A percentile compares a stretch with the other conserved stretches of the same genome.
phyloP scores from a whole-genome alignment of 2,797 vertebrate species.

The Balearica regulorum region DNA sequence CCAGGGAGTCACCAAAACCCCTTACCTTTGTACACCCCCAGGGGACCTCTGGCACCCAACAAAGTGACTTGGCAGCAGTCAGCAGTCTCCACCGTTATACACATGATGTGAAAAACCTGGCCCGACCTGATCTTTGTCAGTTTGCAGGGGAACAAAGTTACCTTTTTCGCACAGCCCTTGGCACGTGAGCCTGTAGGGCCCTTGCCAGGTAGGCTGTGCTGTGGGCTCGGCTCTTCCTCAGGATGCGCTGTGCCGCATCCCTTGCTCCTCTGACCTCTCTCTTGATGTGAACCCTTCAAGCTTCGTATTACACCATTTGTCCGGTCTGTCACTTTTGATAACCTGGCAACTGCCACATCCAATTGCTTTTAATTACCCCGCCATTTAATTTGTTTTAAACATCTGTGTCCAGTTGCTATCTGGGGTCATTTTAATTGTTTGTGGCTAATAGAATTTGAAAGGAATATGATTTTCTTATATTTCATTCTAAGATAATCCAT shows the following conservation, averaged over 20 bases:
- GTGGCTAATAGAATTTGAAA: conserved; percentile 33
- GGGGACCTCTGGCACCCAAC: neutral
- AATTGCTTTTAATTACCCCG: conserved; percentile 16
- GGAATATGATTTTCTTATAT: conserved; percentile 16
- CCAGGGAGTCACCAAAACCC: neutral
- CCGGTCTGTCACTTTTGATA: neutral
- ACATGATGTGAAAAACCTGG: neutral
- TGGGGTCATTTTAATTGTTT: neutral
- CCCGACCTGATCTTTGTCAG: neutral
- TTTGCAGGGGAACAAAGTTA: neutral
- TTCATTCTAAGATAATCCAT: conserved; percentile 1
- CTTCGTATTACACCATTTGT: neutral
- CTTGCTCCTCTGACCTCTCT: neutral
- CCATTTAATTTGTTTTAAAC: conserved; percentile 28
- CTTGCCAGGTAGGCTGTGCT: fast-evolving
- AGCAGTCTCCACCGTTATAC: neutral
- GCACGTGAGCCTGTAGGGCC: neutral
- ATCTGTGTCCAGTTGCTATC: conserved; percentile 9
- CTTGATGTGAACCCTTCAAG: neutral
- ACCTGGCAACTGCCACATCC: neutral
- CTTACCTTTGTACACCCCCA: neutral
- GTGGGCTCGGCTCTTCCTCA: neutral
- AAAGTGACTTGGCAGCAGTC: neutral
- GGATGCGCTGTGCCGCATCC: fast-evolving
- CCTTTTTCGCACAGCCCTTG: neutral